phyloP scores from a whole-genome alignment of 1,140 invertebrate species.

The Ctenoplectra terminalis region DNA sequence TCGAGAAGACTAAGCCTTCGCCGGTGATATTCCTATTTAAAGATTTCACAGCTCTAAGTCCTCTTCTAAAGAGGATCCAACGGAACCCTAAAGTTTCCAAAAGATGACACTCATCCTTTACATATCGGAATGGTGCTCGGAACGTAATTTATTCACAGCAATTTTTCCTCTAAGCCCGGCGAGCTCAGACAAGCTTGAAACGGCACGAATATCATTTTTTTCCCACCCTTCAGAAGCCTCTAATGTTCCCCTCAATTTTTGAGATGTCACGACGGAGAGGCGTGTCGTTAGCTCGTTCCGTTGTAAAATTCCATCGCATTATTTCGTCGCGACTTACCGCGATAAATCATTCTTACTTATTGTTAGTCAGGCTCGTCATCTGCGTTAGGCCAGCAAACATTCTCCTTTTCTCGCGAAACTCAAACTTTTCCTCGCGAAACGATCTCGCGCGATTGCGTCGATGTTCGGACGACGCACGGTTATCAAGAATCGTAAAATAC shows the following conservation, averaged over 20 bases:
- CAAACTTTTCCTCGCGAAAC: too few relatives aligned
- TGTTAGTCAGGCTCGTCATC: constrained; percentile 4
- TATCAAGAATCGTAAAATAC: constrained; percentile 18
- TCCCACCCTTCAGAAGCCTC: neutral
- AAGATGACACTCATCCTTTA: neutral
- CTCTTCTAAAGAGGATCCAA: neutral
- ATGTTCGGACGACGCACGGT: neutral
- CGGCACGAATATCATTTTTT: neutral
- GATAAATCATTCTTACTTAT: constrained; percentile 45
- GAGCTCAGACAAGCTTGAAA: constrained; percentile 1
- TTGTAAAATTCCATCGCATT: constrained; percentile 2
- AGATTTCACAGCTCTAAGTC: neutral
- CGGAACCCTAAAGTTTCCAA: neutral
- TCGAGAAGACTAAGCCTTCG: neutral
- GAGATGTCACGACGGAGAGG: neutral
- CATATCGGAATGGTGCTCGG: neutral
- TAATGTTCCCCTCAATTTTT: constrained; percentile 5
- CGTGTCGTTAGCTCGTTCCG: constrained; percentile 8
- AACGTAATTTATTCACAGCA: constrained; percentile 22
- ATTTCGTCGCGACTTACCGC: neutral
- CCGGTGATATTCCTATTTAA: neutral
- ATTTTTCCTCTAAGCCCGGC: neutral
- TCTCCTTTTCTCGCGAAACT: too few relatives aligned
- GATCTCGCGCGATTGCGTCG: constrained; percentile 7
- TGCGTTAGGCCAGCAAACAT: too few relatives aligned